Evolutionary conservation across 2,113 vertebrate genomes (phyloP).

Genomic region (Lophotis ruficrista): DNA sequence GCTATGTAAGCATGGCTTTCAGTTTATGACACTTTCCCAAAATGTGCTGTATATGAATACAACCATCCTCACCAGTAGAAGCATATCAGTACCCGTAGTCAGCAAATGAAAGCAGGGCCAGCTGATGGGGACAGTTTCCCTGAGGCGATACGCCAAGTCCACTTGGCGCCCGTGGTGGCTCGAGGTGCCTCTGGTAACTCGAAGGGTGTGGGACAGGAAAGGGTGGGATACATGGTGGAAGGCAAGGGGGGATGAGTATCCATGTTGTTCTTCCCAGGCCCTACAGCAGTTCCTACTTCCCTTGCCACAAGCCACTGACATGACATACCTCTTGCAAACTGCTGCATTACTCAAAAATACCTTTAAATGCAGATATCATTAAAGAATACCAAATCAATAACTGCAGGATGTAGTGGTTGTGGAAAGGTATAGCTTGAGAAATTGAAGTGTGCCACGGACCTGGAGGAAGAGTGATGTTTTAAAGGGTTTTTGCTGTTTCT

Average conservation of each 20-base stretch:
- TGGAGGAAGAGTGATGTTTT: background rate
- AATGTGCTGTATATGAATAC: too few relatives aligned
- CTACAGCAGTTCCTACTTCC: rapidly evolving
- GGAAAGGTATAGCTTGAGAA: background rate
- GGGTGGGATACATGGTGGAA: too few relatives aligned
- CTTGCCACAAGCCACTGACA: background rate
- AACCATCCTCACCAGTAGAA: background rate
- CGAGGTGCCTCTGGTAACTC: background rate
- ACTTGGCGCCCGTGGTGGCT: background rate
- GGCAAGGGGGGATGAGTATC: background rate
- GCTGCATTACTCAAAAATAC: background rate
- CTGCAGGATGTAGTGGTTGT: background rate
- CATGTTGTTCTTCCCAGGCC: background rate
- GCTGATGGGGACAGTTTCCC: background rate
- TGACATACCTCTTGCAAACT: background rate
- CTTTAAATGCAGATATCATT: background rate
- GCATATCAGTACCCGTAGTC: rapidly evolving
- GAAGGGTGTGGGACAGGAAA: background rate
- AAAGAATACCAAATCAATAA: background rate
- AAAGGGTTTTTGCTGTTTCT: background rate
- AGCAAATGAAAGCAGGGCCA: too few relatives aligned
- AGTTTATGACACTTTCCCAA: background rate
- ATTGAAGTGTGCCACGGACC: background rate
- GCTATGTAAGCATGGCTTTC: background rate
- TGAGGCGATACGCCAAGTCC: background rate